Evolutionary conservation across 2,797 vertebrate species (phyloP).

Genomic region (Neosilurus hyrtlii): DNA sequence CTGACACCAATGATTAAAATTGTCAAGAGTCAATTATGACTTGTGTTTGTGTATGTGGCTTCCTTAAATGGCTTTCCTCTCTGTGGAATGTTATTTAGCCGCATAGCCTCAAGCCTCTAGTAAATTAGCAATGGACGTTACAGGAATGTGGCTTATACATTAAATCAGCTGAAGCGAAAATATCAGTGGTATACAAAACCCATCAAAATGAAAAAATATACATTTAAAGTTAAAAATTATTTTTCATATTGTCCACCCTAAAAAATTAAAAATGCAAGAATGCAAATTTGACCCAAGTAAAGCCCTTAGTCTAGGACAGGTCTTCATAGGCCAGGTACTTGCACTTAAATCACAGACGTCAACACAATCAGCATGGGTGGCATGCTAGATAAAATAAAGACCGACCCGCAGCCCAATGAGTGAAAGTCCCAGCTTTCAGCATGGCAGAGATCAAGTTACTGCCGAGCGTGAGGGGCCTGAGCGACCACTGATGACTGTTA

Average conservation of each 20-base stretch:
- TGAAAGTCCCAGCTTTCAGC: constrained; percentile 67
- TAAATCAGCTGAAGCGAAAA: background rate
- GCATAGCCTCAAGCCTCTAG: constrained; percentile 66
- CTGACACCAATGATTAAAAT: constrained; percentile 73
- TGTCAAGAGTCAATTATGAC: constrained; percentile 72
- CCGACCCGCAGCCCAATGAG: constrained; percentile 68
- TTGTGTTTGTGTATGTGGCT: constrained; percentile 70
- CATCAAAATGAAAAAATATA: background rate
- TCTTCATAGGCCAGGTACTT: background rate
- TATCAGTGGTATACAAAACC: background rate
- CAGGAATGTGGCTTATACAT: constrained; percentile 39
- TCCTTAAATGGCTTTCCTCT: constrained; percentile 63
- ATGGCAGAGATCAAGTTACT: constrained; percentile 67
- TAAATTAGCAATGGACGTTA: constrained; percentile 65
- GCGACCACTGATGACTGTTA: constrained; percentile 64
- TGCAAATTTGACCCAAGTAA: constrained; percentile 14
- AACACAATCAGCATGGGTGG: constrained; percentile 57
- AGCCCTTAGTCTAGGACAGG: constrained; percentile 10
- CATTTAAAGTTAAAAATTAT: background rate
- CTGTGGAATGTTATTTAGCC: constrained; percentile 66
- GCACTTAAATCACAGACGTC: constrained; percentile 18
- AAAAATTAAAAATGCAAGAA: constrained; percentile 10
- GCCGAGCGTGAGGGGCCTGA: constrained; percentile 57
- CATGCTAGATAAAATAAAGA: constrained; percentile 61
- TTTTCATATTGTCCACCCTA: background rate